phyloP scores from a whole-genome alignment of 2,888 invertebrate genomes.

The Encarsia formosa region DNA sequence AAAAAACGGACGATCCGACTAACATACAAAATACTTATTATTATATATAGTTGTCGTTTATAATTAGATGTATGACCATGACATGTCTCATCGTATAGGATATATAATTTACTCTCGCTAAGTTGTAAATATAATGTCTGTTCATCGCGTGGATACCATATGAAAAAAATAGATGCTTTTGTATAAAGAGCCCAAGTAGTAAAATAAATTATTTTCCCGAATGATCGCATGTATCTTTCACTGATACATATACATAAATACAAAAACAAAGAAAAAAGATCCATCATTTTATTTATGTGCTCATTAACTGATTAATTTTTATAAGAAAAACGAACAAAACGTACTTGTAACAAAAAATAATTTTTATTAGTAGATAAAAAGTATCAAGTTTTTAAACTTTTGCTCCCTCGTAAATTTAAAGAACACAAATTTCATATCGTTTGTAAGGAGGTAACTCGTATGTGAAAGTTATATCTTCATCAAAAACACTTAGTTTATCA shows the following conservation, averaged over 20 bases:
- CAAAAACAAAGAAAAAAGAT: slow-evolving; percentile 13
- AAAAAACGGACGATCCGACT: too few relatives aligned
- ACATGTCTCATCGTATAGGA: slow-evolving; percentile 24
- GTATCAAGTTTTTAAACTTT: too few relatives aligned
- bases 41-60: slow-evolving; percentile 18
- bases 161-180: slow-evolving; percentile 26
- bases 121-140: slow-evolving; percentile 28
- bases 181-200: slow-evolving; percentile 27
- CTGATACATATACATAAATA: background rate
- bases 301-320: slow-evolving; percentile 9
- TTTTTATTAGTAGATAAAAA: too few relatives aligned
- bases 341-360: too few relatives aligned
- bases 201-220: slow-evolving; percentile 16
- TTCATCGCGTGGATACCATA: slow-evolving; percentile 24
- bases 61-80: slow-evolving; percentile 27
- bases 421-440: too few relatives aligned
- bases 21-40: slow-evolving; percentile 7
- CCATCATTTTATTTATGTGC: slow-evolving; percentile 16
- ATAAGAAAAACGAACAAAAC: slow-evolving; percentile 6
- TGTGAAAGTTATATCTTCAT: too few relatives aligned
- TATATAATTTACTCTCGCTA: slow-evolving; percentile 26
- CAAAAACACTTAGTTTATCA: too few relatives aligned
- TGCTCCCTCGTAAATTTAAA: too few relatives aligned
- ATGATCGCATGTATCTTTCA: slow-evolving; percentile 11
- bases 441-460: too few relatives aligned